Base-by-base conservation (phyloP, 2,888 invertebrate genomes). In the Eupithecia centaureata region DNA sequence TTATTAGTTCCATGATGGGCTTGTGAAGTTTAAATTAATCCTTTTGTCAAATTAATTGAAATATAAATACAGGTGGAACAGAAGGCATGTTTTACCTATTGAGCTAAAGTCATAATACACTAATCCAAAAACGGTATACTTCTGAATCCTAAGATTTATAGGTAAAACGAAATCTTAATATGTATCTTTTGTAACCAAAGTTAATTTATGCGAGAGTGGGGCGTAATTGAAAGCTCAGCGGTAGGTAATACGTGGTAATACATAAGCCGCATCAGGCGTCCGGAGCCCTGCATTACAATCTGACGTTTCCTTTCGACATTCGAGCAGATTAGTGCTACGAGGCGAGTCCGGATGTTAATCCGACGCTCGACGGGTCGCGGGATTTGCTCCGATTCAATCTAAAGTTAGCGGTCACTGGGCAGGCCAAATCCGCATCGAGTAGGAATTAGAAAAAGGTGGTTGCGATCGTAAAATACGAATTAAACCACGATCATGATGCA, bases 251-350 rank as follows among this genome's bases (percentile, higher is more conserved):
- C 76, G 83, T 90, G 87, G 87, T 86, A 82, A 82, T 64, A 74
- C 76, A 83, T 90, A 91, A 91, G 88, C 90, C 88, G 80, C 88
- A 85, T 88, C 90, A 88, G 83, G 82, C 82, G 83, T 81, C 85
- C 84, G 76, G 82, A 81, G 86, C 89, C 87, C 90, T 90, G 88
- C 86, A 85, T 90, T 90, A 89, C 92, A 91, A 93, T 92, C 93
- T 89, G 93, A 94, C 93, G 89, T 94, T 93, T 94, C 93, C 93
- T 92, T 89, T 91, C 89, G 93, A 92, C 92, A 90, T 93, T 91
- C 89, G 90, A 93, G 90, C 89, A 92, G 93, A 92, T 93, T 92
- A 92, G 89, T 89, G 90, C 88, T 92, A 87, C 89, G 86, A 85
- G 84, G 87, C 86, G 84, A 86, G 90, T 88, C 88, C 80, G 87